These are phyloP conservation scores for Orthochromis malagaraziensis DNA, from an alignment of 2,113 vertebrate species.

Conservation along the genomic window DNA sequence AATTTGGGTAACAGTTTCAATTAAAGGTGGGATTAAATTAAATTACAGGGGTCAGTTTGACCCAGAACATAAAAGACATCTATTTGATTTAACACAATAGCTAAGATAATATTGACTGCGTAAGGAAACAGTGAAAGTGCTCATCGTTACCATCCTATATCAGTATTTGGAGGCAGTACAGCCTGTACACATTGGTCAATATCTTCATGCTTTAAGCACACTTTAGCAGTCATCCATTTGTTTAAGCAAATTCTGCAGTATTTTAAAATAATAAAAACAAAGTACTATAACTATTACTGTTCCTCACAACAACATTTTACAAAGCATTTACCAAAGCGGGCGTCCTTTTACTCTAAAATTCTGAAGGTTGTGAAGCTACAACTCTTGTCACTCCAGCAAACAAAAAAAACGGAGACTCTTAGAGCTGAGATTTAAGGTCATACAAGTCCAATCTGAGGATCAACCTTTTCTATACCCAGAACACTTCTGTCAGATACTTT, in stretches of 20 bases:
- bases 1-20: neutral
- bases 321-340: neutral
- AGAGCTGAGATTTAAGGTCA: neutral
- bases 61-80: neutral
- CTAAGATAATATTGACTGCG: accelerated
- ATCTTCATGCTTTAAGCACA: neutral
- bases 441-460: neutral
- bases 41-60: neutral
- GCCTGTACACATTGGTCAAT: neutral
- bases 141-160: neutral
- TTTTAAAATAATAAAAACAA: neutral
- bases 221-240: neutral
- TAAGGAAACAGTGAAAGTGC: neutral
- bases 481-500: neutral
- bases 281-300: neutral
- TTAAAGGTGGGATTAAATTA: neutral
- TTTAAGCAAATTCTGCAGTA: neutral
- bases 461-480: neutral
- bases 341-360: neutral
- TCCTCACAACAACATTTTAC: neutral
- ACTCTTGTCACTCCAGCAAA: neutral
- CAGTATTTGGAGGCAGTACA: neutral
- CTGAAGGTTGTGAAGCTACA: neutral
- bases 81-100: neutral
- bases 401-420: neutral